Conservation (phyloP, 2,797 vertebrate species). For the Calcarius lapponicus region DNA sequence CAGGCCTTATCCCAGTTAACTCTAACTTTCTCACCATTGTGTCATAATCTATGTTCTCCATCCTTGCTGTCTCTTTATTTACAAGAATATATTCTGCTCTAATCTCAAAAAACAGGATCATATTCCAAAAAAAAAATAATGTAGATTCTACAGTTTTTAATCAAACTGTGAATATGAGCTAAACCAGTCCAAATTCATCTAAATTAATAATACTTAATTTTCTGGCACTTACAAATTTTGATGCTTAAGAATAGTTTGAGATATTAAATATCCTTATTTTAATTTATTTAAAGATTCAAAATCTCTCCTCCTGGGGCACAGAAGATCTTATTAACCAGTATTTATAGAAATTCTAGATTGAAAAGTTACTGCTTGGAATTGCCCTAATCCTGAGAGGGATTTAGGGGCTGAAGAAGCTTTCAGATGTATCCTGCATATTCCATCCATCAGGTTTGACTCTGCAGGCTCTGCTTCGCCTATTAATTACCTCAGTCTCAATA, state of each 20-base stretch:
- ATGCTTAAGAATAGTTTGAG: neutral
- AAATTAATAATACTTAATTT: neutral
- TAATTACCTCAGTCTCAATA: slow-evolving; percentile 19
- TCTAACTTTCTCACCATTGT: neutral
- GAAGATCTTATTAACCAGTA: slow-evolving; percentile 1
- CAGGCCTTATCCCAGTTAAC: neutral
- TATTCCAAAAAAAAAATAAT: neutral
- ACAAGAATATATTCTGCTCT: neutral
- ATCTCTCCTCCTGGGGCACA: neutral
- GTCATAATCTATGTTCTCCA: neutral
- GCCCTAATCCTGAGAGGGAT: neutral
- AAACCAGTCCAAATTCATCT: neutral
- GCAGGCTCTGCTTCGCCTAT: neutral
- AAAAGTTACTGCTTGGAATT: neutral
- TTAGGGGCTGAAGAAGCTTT: slow-evolving; percentile 3
- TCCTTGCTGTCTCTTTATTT: neutral
- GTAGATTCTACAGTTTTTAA: neutral
- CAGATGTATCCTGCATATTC: neutral
- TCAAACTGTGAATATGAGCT: neutral
- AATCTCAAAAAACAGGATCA: neutral
- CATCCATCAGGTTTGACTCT: neutral
- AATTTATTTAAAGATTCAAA: slow-evolving; percentile 18
- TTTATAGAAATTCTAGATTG: neutral
- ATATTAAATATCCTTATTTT: neutral
- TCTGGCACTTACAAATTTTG: neutral